Conservation (phyloP, 2,888 invertebrate species). For the Drosophila kambysellisi region DNA sequence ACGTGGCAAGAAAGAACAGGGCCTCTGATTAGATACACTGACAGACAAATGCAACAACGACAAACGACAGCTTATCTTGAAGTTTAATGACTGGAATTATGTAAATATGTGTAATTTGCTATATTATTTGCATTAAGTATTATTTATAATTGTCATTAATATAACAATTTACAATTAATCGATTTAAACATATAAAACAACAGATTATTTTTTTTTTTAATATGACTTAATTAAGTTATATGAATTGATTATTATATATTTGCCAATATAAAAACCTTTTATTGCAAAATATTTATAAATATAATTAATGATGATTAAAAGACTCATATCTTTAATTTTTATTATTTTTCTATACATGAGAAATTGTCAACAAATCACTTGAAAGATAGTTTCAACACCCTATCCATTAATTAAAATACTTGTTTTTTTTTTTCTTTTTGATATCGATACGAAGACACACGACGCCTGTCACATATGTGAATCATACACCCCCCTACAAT, state of each 20-base stretch:
- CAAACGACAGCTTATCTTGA: neutral
- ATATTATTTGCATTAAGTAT: neutral
- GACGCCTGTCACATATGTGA: constrained; percentile 13
- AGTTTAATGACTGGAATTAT: neutral
- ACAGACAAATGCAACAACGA: neutral
- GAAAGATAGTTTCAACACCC: neutral
- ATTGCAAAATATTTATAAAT: neutral
- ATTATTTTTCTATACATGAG: neutral
- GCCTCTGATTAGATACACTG: constrained; percentile 34
- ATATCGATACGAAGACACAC: neutral
- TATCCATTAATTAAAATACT: neutral
- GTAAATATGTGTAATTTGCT: neutral
- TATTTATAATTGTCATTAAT: neutral
- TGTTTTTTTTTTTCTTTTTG: neutral
- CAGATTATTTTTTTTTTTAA: neutral
- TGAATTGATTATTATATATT: neutral
- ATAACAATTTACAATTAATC: neutral
- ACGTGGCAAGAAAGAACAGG: constrained; percentile 12
- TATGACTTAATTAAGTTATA: neutral
- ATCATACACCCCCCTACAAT: constrained; percentile 32
- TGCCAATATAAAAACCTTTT: fast-evolving
- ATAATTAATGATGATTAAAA: neutral
- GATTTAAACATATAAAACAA: neutral
- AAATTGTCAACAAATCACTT: neutral
- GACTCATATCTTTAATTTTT: neutral